Conservation (phyloP, 2,888 invertebrate genomes). For the Selenia dentaria region DNA sequence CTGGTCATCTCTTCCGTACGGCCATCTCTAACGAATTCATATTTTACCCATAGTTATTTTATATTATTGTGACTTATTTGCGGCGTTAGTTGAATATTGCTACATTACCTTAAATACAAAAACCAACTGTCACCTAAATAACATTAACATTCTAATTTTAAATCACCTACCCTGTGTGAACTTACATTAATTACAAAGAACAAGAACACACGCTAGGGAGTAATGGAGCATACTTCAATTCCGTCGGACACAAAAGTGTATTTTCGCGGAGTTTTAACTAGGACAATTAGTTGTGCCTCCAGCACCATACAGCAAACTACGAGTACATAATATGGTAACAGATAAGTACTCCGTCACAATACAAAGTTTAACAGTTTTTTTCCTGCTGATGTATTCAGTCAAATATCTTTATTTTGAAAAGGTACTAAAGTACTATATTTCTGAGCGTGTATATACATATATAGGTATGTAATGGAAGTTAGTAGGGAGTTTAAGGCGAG, state of each 20-base stretch:
- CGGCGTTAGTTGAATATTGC: too few relatives aligned
- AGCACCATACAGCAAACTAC: slow-evolving; percentile 9
- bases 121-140: background rate
- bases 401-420: background rate
- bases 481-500: too few relatives aligned
- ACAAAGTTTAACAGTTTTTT: background rate
- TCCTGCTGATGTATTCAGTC: background rate
- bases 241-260: slow-evolving; percentile 26
- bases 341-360: slow-evolving; percentile 6
- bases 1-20: too few relatives aligned
- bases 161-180: slow-evolving; percentile 4
- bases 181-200: slow-evolving; percentile 1
- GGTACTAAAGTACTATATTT: too few relatives aligned
- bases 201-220: slow-evolving; percentile 29
- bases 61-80: too few relatives aligned
- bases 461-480: too few relatives aligned
- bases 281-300: slow-evolving; percentile 17
- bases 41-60: too few relatives aligned
- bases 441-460: too few relatives aligned
- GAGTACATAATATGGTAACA: background rate
- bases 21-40: too few relatives aligned
- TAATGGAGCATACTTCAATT: slow-evolving; percentile 22
- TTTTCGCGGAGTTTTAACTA: slow-evolving; percentile 36
- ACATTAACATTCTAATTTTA: slow-evolving; percentile 9
- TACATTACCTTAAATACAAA: too few relatives aligned